These are phyloP conservation scores for Eremophila alpestris DNA, from an alignment of 2,797 vertebrate genomes.

Conservation along the genomic window DNA sequence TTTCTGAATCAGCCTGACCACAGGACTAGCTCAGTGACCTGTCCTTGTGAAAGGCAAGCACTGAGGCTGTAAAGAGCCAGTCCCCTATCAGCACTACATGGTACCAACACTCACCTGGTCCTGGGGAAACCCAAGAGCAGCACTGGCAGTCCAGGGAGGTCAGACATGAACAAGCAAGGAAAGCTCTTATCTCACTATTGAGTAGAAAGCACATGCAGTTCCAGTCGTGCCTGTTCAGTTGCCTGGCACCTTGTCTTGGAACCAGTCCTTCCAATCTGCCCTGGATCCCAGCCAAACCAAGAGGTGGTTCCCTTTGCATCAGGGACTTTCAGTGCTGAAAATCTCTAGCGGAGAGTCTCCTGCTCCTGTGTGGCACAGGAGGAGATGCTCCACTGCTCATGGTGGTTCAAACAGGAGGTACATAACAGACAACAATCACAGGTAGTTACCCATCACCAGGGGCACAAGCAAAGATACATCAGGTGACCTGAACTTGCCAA, in stretches of 20 bases:
- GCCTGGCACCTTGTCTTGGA: neutral
- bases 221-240: neutral
- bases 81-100: neutral
- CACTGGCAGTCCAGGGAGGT: neutral
- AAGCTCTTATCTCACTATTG: neutral
- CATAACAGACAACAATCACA: rapidly evolving
- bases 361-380: neutral
- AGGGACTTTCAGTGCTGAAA: neutral
- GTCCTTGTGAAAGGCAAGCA: neutral
- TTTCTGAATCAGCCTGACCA: neutral
- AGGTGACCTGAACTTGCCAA: neutral
- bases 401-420: neutral
- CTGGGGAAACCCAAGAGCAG: neutral
- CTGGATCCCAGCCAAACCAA: neutral
- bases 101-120: rapidly evolving
- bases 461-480: neutral
- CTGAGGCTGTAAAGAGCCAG: neutral
- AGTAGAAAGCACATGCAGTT: neutral
- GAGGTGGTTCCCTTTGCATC: neutral
- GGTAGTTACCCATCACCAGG: neutral
- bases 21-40: neutral
- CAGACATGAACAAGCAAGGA: neutral
- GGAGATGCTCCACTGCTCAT: neutral
- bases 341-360: neutral
- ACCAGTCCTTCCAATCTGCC: neutral